Evolutionary conservation across 2,113 vertebrate genomes (phyloP).

Genomic region (Danio rerio): GRCz12tu NC_133197.1:16772501-16773000

Average conservation of each 20-base stretch:
- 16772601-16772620: constrained; percentile 27
- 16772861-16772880: neutral
- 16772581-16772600: neutral
- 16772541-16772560: constrained; percentile 28
- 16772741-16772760: constrained; percentile 5
- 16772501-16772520: neutral
- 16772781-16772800: neutral
- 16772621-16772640: constrained; percentile 31
- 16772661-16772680: constrained; percentile 31
- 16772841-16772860: too few species aligned
- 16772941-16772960: too few species aligned
- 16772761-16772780: neutral
- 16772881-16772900: too few species aligned
- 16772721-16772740: neutral
- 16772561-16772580: neutral
- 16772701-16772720: neutral
- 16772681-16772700: neutral
- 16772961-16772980: too few species aligned
- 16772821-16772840: too few species aligned
- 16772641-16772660: constrained; percentile 16
- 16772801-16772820: neutral
- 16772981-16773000: too few species aligned
- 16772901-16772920: too few species aligned
- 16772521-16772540: neutral
- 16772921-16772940: neutral